Conservation (phyloP, 2,797 vertebrate species). For the Hemitrygon akajei region DNA sequence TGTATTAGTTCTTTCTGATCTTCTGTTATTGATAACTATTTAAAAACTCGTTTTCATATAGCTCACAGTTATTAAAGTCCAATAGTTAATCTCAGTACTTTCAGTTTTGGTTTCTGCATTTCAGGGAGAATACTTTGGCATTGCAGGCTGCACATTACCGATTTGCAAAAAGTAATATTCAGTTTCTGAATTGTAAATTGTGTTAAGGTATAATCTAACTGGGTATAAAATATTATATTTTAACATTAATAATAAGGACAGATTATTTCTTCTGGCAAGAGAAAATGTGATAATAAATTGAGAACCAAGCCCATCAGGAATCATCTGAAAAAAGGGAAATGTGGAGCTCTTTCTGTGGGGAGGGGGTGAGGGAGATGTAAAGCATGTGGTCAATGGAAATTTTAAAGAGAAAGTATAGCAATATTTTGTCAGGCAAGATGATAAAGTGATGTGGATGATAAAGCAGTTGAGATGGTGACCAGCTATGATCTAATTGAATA, state of each 20-base stretch:
- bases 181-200: background rate
- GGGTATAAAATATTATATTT: background rate
- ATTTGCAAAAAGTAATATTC: background rate
- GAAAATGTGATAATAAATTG: background rate
- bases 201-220: background rate
- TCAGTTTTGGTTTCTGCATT: background rate
- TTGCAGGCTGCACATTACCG: background rate
- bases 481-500: too few species aligned
- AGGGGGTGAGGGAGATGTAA: too few species aligned
- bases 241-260: background rate
- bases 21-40: background rate
- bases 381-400: background rate
- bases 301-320: background rate
- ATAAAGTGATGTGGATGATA: background rate
- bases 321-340: background rate
- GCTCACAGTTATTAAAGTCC: background rate
- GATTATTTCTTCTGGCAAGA: background rate
- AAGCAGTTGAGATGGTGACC: background rate
- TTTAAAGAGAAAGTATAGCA: background rate
- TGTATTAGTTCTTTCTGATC: background rate
- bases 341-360: background rate
- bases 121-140: background rate
- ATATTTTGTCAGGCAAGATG: background rate
- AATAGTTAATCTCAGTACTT: background rate
- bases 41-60: background rate